A percentile compares a stretch with the other conserved stretches of the same genome.
These are phyloP conservation scores for Sciurus vulgaris DNA, from an alignment of 2,797 vertebrate species.

Conservation along the genomic window DNA sequence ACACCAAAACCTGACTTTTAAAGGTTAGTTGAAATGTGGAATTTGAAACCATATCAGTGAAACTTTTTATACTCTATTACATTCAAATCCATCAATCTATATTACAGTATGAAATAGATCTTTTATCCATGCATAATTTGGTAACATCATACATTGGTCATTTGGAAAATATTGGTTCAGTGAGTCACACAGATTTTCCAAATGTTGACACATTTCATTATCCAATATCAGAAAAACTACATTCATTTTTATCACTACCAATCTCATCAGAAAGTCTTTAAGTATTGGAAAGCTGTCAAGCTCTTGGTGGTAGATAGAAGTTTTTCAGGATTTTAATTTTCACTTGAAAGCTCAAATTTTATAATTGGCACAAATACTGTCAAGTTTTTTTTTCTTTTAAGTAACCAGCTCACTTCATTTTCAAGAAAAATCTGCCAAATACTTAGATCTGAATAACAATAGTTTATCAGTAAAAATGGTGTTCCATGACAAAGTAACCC, in stretches of 20 bases:
- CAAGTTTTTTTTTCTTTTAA: constrained; percentile 75
- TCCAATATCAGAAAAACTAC: constrained; percentile 11
- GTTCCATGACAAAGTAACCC: constrained; percentile 18
- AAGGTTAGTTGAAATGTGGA: constrained; percentile 59
- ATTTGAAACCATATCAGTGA: constrained; percentile 55
- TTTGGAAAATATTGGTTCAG: constrained; percentile 49
- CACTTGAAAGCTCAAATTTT: constrained; percentile 76
- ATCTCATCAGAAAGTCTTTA: constrained; percentile 64
- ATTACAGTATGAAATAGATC: not conserved
- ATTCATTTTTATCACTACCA: constrained; percentile 35
- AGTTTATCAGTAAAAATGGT: constrained; percentile 47
- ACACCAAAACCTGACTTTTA: constrained; percentile 45
- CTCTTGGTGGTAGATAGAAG: constrained; percentile 58
- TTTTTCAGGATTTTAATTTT: constrained; percentile 79
- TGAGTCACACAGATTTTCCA: constrained; percentile 55
- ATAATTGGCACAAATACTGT: constrained; percentile 75
- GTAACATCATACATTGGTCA: constrained; percentile 53
- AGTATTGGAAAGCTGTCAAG: constrained; percentile 73
- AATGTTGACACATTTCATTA: constrained; percentile 62
- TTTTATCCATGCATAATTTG: constrained; percentile 23
- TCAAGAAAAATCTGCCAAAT: constrained; percentile 67
- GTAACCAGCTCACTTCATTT: constrained; percentile 64
- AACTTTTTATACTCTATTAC: constrained; percentile 26
- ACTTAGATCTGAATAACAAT: constrained; percentile 45
- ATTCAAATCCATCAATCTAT: constrained; percentile 38